Evolutionary conservation across 2,888 invertebrate genomes (phyloP).

Genomic region (Dryomyza anilis): DNA sequence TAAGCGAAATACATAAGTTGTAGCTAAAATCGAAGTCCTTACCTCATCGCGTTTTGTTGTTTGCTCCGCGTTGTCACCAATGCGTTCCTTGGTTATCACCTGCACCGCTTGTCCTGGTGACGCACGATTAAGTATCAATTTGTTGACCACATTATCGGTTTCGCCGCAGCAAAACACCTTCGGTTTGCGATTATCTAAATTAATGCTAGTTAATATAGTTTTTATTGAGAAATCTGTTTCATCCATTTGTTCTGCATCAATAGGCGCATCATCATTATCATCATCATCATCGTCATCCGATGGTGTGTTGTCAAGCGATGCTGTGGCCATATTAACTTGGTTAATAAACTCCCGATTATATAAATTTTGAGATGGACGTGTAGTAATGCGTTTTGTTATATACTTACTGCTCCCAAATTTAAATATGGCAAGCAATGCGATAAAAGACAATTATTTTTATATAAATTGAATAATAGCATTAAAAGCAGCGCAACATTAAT

Average conservation of each 20-base stretch:
- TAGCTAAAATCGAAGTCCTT: background rate
- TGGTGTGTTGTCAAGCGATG: slow-evolving; percentile 39
- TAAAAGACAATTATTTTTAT: too few relatives aligned
- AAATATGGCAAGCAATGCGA: too few relatives aligned
- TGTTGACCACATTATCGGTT: slow-evolving; percentile 34
- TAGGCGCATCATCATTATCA: slow-evolving; percentile 29
- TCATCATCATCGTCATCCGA: slow-evolving; percentile 38
- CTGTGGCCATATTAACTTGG: slow-evolving; percentile 36
- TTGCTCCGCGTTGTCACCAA: too few relatives aligned
- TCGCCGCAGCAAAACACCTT: slow-evolving; percentile 60
- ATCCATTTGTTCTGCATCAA: slow-evolving; percentile 56
- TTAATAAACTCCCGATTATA: slow-evolving; percentile 22
- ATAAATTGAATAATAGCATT: too few relatives aligned
- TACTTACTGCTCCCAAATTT: slow-evolving; percentile 56
- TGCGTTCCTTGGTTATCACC: slow-evolving; percentile 64
- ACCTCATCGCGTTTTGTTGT: too few relatives aligned
- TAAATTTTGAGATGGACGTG: slow-evolving; percentile 37
- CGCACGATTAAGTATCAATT: slow-evolving; percentile 43
- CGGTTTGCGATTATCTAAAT: slow-evolving; percentile 49
- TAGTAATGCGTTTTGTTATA: slow-evolving; percentile 54
- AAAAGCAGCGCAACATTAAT: too few relatives aligned
- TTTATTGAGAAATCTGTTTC: slow-evolving; percentile 58
- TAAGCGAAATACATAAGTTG: background rate
- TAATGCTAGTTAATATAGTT: slow-evolving; percentile 53
- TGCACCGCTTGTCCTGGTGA: slow-evolving; percentile 77